Base-by-base conservation (phyloP, 2,113 vertebrate species). In the Macquaria australasica region DNA sequence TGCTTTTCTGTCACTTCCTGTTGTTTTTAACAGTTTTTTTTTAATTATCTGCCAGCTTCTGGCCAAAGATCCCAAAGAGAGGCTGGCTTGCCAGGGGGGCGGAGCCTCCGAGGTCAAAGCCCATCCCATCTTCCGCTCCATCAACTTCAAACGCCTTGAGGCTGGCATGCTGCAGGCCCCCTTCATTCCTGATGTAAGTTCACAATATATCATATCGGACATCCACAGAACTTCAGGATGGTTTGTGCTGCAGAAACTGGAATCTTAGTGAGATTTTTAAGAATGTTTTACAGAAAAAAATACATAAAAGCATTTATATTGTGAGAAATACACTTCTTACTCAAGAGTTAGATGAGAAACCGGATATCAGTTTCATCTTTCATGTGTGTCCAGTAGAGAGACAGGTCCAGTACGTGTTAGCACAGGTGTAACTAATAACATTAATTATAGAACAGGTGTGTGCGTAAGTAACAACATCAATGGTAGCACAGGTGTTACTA, bases 71-170 rank as follows among this genome's bases (percentile, higher is more conserved):
- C 98, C 98, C 1, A 55, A 89, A 0, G 96, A 97, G 82, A 96
- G 98, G 80, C 84, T 99, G 59, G 98, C 98, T 64, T 97, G 97
- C 87, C 91, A 95, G 64, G 98, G 97, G 62, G 94, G 94, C 0
- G 96, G 97, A 7, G 97, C 98, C 58, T 93, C 94, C 0, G 98
- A 99, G 68, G 97, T 99, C 84, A 99, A 99, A 94, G 97, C 95
- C 14, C 98, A 99, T 51, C 93, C 95, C 37, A 95, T 99, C 82
- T 99, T 99, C 89, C 96, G 96, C 78, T 96, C 96, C 88, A 96
- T 99, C 79, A 99, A 99, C 94, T 99, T 99, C 92, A 98, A 96
- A 89, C 96, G 98, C 2, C 95, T 99, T 85, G 97, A 97, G 94
- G 98, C 98, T 0, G 98, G 98, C 79, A 99, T 99, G 96, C 93